These are phyloP conservation scores for Creontiades dilutus DNA, from an alignment of 2,888 invertebrate genomes.

Conservation along the genomic window DNA sequence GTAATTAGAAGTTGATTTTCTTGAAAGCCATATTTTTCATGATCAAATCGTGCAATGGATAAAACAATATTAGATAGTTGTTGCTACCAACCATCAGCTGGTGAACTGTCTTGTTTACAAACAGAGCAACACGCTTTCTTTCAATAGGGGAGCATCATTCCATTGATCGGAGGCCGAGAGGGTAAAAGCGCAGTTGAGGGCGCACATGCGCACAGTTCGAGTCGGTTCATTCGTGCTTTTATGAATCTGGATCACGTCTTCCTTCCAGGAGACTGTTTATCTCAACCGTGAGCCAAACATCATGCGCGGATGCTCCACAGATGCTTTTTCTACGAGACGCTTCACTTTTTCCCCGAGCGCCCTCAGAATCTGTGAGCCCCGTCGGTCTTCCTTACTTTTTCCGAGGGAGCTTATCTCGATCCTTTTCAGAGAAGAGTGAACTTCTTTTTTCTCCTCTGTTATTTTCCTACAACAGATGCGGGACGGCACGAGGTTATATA, in stretches of 20 bases:
- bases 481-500: no score
- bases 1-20: no score
- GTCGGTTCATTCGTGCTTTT: background rate
- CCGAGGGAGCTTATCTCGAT: background rate
- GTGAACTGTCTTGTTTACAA: background rate
- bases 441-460: no score
- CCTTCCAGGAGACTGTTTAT: background rate
- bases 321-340: background rate
- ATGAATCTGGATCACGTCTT: constrained; percentile 27
- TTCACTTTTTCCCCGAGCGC: background rate
- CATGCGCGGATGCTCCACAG: constrained; percentile 29
- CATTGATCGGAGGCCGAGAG: background rate
- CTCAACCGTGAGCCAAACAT: background rate
- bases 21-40: no score
- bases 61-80: background rate
- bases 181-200: background rate
- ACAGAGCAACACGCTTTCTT: background rate
- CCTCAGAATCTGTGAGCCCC: background rate
- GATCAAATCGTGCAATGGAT: no score
- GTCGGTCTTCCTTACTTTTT: background rate
- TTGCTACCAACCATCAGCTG: background rate
- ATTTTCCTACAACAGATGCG: no score
- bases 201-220: background rate
- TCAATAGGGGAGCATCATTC: background rate
- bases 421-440: background rate